A percentile compares a stretch with the other conserved stretches of the same genome.
Evolutionary conservation across 1,140 invertebrate species (phyloP).

Genomic region (Copidosoma floridanum): DNA sequence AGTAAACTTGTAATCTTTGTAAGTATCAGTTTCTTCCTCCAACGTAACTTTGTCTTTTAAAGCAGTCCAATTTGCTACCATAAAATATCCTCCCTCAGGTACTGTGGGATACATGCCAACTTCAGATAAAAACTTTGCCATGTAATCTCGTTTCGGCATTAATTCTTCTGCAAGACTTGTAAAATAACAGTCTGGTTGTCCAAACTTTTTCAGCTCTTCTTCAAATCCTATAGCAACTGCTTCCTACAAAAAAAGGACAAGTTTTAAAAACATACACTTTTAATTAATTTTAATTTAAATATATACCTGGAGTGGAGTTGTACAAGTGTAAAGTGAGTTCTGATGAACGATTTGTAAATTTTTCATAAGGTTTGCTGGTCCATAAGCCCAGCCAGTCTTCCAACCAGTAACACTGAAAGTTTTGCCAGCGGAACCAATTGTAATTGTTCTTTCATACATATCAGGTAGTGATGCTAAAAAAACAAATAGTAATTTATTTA

Average conservation of each 20-base stretch:
- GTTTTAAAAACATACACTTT: neutral
- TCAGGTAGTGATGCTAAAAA: constrained; percentile 81
- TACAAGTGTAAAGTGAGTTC: constrained; percentile 88
- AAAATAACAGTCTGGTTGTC: constrained; percentile 83
- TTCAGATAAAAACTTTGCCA: constrained; percentile 74
- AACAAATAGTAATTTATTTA: constrained; percentile 1
- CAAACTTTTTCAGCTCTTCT: constrained; percentile 72
- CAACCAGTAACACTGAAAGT: constrained; percentile 97
- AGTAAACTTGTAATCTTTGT: constrained; percentile 89
- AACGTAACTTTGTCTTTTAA: constrained; percentile 67
- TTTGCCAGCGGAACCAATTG: constrained; percentile 96
- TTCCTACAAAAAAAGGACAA: constrained; percentile 59
- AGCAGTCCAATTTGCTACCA: constrained; percentile 88
- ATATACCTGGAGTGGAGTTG: constrained; percentile 75
- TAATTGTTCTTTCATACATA: constrained; percentile 98
- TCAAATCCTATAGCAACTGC: constrained; percentile 90
- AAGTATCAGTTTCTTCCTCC: constrained; percentile 65
- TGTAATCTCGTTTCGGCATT: constrained; percentile 78
- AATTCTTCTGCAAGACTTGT: constrained; percentile 75
- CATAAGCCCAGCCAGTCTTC: constrained; percentile 97
- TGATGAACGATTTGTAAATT: constrained; percentile 90
- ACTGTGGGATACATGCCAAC: constrained; percentile 88
- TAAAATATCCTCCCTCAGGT: constrained; percentile 96
- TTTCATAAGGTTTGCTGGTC: constrained; percentile 73
- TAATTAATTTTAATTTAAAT: constrained; percentile 7